Conservation (phyloP, 2,797 vertebrate species). For the Benthosema pterotum region DNA sequence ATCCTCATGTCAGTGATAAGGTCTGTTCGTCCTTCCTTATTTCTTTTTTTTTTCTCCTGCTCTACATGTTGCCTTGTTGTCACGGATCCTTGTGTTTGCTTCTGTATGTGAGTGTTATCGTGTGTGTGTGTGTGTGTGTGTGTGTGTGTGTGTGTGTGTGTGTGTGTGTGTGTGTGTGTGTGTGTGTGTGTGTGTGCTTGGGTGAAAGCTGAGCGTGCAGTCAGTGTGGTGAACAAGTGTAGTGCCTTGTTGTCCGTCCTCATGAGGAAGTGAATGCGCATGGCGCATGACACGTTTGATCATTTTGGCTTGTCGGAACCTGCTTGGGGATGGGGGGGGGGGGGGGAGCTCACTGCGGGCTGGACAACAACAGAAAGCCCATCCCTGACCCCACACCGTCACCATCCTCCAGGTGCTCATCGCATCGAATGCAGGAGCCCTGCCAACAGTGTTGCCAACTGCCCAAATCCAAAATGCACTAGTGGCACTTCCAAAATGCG, state of each 20-base stretch:
- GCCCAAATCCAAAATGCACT: too few species aligned
- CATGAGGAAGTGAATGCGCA: slow-evolving; percentile 46
- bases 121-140: too few species aligned
- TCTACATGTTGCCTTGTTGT: too few species aligned
- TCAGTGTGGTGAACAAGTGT: too few species aligned
- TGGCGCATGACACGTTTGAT: slow-evolving; percentile 38
- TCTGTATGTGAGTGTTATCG: too few species aligned
- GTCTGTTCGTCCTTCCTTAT: slow-evolving; percentile 11
- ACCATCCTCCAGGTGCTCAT: slow-evolving; percentile 36
- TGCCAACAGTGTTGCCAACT: too few species aligned
- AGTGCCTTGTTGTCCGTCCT: slow-evolving; percentile 29
- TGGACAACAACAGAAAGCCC: slow-evolving; percentile 24
- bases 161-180: slow-evolving; percentile 5
- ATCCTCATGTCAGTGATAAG: slow-evolving; percentile 29
- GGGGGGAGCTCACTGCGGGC: slow-evolving; percentile 28
- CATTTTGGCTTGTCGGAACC: slow-evolving; percentile 54
- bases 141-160: too few species aligned
- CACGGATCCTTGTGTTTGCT: slow-evolving; percentile 9
- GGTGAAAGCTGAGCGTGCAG: too few species aligned
- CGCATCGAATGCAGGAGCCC: slow-evolving; percentile 53
- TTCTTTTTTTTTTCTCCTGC: background rate
- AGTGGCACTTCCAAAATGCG: too few species aligned
- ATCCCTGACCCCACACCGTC: slow-evolving; percentile 34
- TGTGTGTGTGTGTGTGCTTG: too few species aligned
- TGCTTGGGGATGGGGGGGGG: too few species aligned